phyloP scores from a whole-genome alignment of 2,888 invertebrate species.

The Hyalella azteca region DNA sequence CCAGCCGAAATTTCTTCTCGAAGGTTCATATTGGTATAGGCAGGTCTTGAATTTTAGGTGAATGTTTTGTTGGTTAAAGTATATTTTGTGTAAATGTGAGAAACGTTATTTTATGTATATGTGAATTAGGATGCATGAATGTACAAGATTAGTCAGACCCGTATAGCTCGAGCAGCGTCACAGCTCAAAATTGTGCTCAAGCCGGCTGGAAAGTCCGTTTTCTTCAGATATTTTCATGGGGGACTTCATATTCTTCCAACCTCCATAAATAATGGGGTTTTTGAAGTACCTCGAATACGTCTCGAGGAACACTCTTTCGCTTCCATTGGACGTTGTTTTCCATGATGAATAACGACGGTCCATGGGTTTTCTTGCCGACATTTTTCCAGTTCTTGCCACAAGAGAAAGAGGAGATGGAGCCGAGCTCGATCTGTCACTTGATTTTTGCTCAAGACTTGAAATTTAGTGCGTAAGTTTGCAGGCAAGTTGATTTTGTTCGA shows the following conservation, averaged over 20 bases:
- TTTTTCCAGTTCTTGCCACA: background rate
- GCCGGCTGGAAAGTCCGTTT: background rate
- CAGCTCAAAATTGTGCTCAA: background rate
- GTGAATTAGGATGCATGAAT: too few relatives aligned
- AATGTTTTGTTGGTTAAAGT: too few relatives aligned
- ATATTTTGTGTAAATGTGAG: too few relatives aligned
- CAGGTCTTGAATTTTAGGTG: too few relatives aligned
- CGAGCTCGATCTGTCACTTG: constrained; percentile 18
- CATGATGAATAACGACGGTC: constrained; percentile 24
- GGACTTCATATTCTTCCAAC: background rate
- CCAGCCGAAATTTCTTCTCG: too few relatives aligned
- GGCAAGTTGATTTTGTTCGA: constrained; percentile 28
- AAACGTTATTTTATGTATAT: too few relatives aligned
- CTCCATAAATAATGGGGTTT: constrained; percentile 21
- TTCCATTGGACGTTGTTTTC: background rate
- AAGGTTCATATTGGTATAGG: too few relatives aligned
- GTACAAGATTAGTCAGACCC: too few relatives aligned
- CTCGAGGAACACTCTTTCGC: background rate
- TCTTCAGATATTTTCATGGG: constrained; percentile 13
- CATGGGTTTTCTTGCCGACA: background rate
- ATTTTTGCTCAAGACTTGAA: constrained; percentile 8
- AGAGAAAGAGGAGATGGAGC: constrained; percentile 20
- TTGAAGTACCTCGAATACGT: constrained; percentile 21
- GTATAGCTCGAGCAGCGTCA: too few relatives aligned
- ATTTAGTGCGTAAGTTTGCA: constrained; percentile 30